phyloP scores from a whole-genome alignment of 2,797 vertebrate species.

The Melanotaenia maccullochi region DNA sequence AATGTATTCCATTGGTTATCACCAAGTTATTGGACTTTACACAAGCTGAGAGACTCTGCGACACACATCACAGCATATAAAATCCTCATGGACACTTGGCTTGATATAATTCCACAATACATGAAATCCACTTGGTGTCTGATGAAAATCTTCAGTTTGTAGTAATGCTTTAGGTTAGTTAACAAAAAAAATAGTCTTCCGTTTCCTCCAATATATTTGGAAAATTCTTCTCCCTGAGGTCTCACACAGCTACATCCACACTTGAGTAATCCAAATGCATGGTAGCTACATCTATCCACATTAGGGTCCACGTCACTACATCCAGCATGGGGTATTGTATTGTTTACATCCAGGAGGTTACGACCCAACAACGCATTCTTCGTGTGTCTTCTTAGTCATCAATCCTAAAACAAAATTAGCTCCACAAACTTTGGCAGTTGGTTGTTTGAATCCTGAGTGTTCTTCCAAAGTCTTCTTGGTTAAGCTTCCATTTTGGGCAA shows the following conservation, averaged over 20 bases:
- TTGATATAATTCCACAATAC: conserved; percentile 69
- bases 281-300: conserved; percentile 70
- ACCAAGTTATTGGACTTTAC: conserved; percentile 35
- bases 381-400: conserved; percentile 72
- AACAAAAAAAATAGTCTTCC: conserved; percentile 59
- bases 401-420: conserved; percentile 64
- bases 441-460: conserved; percentile 57
- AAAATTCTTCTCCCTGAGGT: conserved; percentile 53
- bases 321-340: conserved; percentile 63
- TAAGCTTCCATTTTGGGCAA: conserved; percentile 51
- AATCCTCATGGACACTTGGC: conserved; percentile 66
- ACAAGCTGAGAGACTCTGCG: conserved; percentile 28
- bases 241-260: conserved; percentile 79
- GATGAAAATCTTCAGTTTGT: conserved; percentile 30
- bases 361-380: conserved; percentile 69
- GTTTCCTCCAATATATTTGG: conserved; percentile 30
- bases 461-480: conserved; percentile 64
- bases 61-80: conserved; percentile 44
- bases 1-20: conserved; percentile 69
- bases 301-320: conserved; percentile 69
- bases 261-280: conserved; percentile 78
- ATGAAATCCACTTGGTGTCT: conserved; percentile 32
- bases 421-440: conserved; percentile 60
- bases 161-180: conserved; percentile 39
- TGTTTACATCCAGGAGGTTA: conserved; percentile 71